Evolutionary conservation across 2,113 vertebrate species (phyloP), one percentile per base, ranked within the genome.

Genomic region (Anhinga anhinga): DNA sequence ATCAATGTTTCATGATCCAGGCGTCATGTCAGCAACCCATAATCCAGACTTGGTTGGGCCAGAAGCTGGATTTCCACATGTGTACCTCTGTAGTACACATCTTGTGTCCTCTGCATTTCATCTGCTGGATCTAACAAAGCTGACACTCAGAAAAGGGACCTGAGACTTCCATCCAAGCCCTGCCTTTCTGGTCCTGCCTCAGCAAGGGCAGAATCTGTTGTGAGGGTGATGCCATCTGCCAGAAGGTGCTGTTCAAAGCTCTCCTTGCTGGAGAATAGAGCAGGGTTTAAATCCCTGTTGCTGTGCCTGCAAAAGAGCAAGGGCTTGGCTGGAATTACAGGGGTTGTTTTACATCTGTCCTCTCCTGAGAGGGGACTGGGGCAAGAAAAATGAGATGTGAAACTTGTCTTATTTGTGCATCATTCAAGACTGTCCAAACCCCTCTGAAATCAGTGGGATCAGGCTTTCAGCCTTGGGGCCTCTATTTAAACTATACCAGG

Each of bases 1-100:
- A 82, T 40, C 61, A 38, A 0, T 30, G 10, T 17, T 86, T 27
- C 15, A 6, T 16, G 18, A 77, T 11, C 20, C 65, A 42, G 55
- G 36, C 22, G 15, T 61, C 27, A 4, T 11, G 11, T 65, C 88
- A 94, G 53, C 36, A 77, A 47, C 29, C 20, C 1, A 0, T 27
- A 61, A 82, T 38, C 87, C 45, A 27, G 36, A 11, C 13, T 49
- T 65, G 34, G 26, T 40, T 67, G 38, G 18, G 42, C 29, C 40
- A 92, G 56, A 78, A 34, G 27, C 27, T 25, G 27, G 42, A 53
- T 36, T 82, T 79, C 74, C 36, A 30, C 5, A 0, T 25, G 15
- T 1, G 1, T 25, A 6, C 3, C 32, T 72, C 12, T 12, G 6
- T 26, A 29, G 29, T 2, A 2, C 26, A 3, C 25, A 9, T 30